Evolutionary conservation across 2,113 vertebrate genomes (phyloP).

Genomic region (Hippoglossus stenolepis): DNA sequence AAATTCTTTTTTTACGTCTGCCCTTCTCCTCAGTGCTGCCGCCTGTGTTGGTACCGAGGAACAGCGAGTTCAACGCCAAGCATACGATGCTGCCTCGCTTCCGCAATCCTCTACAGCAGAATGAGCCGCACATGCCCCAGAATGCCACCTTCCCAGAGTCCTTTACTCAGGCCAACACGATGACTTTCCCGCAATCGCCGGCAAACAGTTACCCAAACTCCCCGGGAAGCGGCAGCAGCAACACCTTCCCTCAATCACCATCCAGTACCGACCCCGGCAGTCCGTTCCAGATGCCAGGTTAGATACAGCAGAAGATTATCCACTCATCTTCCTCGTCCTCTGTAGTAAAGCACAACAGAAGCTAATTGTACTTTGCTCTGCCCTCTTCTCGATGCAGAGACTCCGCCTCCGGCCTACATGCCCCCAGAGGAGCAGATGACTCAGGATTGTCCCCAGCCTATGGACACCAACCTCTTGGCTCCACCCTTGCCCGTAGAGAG

Average conservation of each 20-base stretch:
- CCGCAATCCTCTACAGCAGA: conserved; percentile 93
- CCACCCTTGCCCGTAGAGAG: conserved; percentile 88
- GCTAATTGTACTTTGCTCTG: conserved; percentile 17
- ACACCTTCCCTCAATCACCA: conserved; percentile 95
- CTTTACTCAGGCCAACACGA: conserved; percentile 85
- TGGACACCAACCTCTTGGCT: conserved; percentile 96
- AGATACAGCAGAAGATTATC: background rate
- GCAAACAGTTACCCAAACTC: conserved; percentile 95
- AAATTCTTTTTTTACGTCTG: background rate
- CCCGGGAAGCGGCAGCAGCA: conserved; percentile 90
- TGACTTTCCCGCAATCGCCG: conserved; percentile 85
- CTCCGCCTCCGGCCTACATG: conserved; percentile 96
- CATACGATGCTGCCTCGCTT: conserved; percentile 97
- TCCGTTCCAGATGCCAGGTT: conserved; percentile 99
- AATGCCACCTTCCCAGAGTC: conserved; percentile 96
- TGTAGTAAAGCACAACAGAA: background rate
- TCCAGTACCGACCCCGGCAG: conserved; percentile 96
- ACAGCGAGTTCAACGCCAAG: conserved; percentile 99
- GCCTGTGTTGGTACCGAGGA: conserved; percentile 96
- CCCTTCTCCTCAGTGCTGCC: conserved; percentile 87
- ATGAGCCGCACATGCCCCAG: conserved; percentile 97
- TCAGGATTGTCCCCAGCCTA: conserved; percentile 95
- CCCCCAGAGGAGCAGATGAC: conserved; percentile 96
- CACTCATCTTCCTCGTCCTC: background rate
- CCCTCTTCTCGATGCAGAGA: conserved; percentile 83